A percentile compares a stretch with the other conserved stretches of the same genome.
phyloP scores from a whole-genome alignment of 2,797 vertebrate genomes.

The Philypnodon macrostomus region DNA sequence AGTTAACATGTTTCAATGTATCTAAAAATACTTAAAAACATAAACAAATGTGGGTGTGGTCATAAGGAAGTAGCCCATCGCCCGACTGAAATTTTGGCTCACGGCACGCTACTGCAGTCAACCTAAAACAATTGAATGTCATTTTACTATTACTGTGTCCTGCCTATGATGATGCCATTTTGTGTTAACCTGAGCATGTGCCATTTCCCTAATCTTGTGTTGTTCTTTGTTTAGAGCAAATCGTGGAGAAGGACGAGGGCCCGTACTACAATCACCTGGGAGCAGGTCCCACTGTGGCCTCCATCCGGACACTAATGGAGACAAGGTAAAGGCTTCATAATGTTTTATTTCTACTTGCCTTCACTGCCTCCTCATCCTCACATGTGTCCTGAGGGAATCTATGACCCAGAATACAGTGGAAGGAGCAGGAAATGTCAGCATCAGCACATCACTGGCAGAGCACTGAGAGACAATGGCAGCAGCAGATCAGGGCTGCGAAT shows the following conservation, averaged over 20 bases:
- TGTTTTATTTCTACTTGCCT: conserved; percentile 8
- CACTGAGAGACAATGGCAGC: conserved; percentile 21
- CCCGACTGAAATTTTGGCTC: no score
- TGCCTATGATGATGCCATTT: not conserved
- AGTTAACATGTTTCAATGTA: no score
- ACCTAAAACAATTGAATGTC: no score
- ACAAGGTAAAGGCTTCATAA: conserved; percentile 79
- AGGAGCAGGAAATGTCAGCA: conserved; percentile 66
- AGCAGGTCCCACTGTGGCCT: conserved; percentile 90
- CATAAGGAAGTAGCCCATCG: no score
- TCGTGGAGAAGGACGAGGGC: conserved; percentile 95
- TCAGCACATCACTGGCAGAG: conserved; percentile 61
- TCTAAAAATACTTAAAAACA: no score
- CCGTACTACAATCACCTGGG: conserved; percentile 98
- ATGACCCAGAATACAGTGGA: conserved; percentile 76
- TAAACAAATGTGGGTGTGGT: no score
- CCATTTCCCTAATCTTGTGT: conserved; percentile 6
- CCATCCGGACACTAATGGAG: conserved; percentile 94
- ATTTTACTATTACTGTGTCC: no score
- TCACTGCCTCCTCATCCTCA: conserved; percentile 34
- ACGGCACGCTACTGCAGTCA: no score
- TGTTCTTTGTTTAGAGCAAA: conserved; percentile 81
- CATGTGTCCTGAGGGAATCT: conserved; percentile 68
- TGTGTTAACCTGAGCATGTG: conserved; percentile 1
- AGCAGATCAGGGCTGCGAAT: conserved; percentile 37